Base-by-base conservation (phyloP, 2,888 invertebrate genomes). In the Metallyticus violacea region DNA sequence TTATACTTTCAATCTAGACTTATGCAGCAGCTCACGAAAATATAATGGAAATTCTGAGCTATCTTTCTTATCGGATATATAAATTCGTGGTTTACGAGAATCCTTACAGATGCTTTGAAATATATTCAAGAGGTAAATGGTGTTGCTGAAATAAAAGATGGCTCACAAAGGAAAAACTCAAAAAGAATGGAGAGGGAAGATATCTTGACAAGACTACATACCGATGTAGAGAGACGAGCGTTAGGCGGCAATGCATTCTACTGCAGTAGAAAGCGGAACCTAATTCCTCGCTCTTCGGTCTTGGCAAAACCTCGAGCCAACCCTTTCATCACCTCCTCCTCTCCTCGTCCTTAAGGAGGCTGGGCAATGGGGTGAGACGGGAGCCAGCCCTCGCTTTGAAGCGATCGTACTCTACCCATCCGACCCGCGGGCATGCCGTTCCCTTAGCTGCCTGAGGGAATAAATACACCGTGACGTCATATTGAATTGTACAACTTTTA, bases 291-390 rank as follows among this genome's bases (percentile, higher is more conserved):
- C 77, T 27, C 9, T 26, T 77, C 77, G 77, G 25, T 83, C 83
- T 77, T 83, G 83, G 83, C 83, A 83, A 77, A 83, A 83, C 83
- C 83, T 83, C 26, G 77, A 83, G 83, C 83, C 83, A 83, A 83
- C 83, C 83, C 83, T 83, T 83, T 83, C 83, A 83, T 83, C 83
- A 83, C 83, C 22, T 77, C 76, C 22, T 62, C 40, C 40, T 29
- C 40, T 62, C 40, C 40, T 25, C 29, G 28, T 77, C 77, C 77
- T 83, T 83, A 77, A 83, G 77, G 77, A 77, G 28, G 6, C 29
- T n/a, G 22, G 9, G 77, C 79, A 79, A 28, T 27, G 80, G 82
- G 62, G 26, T 82, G 25, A 30, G 6, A 5, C 0, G 26, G 6
- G 22, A 9, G 82, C 76, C 27, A 76, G 76, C 29, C 26, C 7